Evolutionary conservation across 2,888 invertebrate genomes (phyloP).

Genomic region (Drosophila mayaguana): DNA sequence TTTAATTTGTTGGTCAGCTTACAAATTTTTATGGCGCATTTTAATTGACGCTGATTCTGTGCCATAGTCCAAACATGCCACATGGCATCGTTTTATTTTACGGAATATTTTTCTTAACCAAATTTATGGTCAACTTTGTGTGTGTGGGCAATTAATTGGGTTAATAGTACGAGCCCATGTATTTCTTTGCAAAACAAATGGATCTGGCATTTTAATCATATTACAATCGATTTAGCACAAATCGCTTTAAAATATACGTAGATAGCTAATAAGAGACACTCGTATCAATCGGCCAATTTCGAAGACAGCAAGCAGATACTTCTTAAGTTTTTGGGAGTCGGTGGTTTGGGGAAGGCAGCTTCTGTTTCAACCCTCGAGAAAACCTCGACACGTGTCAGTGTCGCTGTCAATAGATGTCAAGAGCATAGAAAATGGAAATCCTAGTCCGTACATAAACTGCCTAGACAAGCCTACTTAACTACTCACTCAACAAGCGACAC

Average conservation of each 20-base stretch:
- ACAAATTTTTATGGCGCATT: slow-evolving; percentile 57
- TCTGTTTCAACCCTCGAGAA: slow-evolving; percentile 46
- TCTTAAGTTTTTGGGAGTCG: not conserved
- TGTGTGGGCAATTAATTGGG: slow-evolving; percentile 45
- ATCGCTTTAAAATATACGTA: slow-evolving; percentile 32
- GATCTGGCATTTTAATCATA: slow-evolving; percentile 11
- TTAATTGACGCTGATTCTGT: slow-evolving; percentile 53
- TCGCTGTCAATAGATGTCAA: slow-evolving; percentile 69
- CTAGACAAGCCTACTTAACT: slow-evolving; percentile 71
- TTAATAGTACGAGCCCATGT: slow-evolving; percentile 34
- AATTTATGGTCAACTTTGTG: slow-evolving; percentile 43
- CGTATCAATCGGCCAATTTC: slow-evolving; percentile 46
- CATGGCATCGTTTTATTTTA: slow-evolving; percentile 43
- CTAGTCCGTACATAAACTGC: slow-evolving; percentile 62
- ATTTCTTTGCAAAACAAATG: slow-evolving; percentile 3
- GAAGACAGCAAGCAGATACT: slow-evolving; percentile 45
- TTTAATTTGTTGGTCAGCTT: slow-evolving; percentile 60
- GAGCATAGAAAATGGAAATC: slow-evolving; percentile 67
- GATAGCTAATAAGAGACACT: slow-evolving; percentile 18
- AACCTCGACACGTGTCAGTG: slow-evolving; percentile 78
- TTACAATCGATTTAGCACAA: slow-evolving; percentile 11
- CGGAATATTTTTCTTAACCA: slow-evolving; percentile 42
- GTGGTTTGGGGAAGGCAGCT: not conserved
- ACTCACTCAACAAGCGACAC: slow-evolving; percentile 63
- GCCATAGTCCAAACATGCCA: slow-evolving; percentile 9